phyloP scores from a whole-genome alignment of 1,140 invertebrate genomes.

The Leptinotarsa lineolata region DNA sequence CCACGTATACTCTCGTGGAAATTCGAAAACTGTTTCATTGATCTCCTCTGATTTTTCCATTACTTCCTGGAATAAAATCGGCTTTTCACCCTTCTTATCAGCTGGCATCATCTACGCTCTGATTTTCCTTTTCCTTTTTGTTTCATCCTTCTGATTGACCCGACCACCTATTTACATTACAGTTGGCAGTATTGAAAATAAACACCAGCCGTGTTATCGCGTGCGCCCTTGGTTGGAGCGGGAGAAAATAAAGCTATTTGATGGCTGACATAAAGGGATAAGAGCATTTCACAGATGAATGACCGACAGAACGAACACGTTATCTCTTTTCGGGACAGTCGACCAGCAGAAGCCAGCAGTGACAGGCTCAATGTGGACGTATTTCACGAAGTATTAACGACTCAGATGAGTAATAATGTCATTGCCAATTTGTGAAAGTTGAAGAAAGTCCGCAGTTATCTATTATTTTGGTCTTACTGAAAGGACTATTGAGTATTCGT shows the following conservation, averaged over 20 bases:
- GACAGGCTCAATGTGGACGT: no score
- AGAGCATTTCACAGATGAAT: slow-evolving; percentile 9
- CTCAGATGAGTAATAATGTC: no score
- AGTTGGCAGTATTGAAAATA: slow-evolving; percentile 14
- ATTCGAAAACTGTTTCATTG: no score
- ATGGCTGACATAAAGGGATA: slow-evolving; percentile 18
- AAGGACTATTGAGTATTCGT: no score
- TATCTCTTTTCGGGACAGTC: slow-evolving; percentile 10
- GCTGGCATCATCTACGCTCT: not conserved
- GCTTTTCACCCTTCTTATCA: no score
- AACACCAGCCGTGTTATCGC: not conserved
- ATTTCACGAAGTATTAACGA: no score
- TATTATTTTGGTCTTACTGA: no score
- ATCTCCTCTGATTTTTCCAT: no score
- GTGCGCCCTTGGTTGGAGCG: not conserved
- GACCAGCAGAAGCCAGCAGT: not conserved
- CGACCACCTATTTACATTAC: slow-evolving; percentile 4
- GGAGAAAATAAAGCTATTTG: slow-evolving; percentile 10
- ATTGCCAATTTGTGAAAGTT: no score
- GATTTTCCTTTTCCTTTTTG: slow-evolving; percentile 5
- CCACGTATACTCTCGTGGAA: no score
- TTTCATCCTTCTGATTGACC: slow-evolving; percentile 10
- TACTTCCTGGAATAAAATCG: no score
- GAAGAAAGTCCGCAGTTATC: no score
- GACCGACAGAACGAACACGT: not conserved